Evolutionary conservation across 2,797 vertebrate genomes (phyloP).

Genomic region (Muscicapa striata): DNA sequence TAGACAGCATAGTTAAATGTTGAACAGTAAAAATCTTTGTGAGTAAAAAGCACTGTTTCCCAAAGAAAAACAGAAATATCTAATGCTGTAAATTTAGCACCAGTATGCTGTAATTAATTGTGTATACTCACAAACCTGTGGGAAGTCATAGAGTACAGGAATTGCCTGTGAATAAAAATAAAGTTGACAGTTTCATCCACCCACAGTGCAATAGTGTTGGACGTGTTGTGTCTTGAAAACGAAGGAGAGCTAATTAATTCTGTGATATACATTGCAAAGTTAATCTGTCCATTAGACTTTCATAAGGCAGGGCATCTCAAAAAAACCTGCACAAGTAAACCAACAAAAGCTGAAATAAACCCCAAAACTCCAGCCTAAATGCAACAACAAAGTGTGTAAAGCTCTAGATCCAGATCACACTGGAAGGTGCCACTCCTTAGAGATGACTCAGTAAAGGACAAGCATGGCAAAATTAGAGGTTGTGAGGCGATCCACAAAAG

Average conservation of each 20-base stretch:
- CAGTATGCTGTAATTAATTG: neutral
- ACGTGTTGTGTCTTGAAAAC: neutral
- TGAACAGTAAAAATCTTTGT: neutral
- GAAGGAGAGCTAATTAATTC: neutral
- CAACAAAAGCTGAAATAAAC: neutral
- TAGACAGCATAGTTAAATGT: neutral
- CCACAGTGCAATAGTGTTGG: neutral
- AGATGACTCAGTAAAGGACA: neutral
- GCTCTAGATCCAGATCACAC: neutral
- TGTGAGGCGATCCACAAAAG: neutral
- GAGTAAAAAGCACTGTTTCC: neutral
- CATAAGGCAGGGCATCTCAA: neutral
- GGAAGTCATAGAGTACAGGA: neutral
- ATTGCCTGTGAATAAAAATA: constrained; percentile 41
- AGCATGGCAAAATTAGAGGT: neutral
- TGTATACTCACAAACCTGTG: neutral
- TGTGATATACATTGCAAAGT: neutral
- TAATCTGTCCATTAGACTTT: neutral
- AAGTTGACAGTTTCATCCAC: neutral
- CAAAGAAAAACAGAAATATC: constrained; percentile 10
- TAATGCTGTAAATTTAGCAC: constrained; percentile 43
- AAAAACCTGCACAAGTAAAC: accelerated
- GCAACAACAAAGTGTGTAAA: neutral
- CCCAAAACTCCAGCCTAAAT: neutral
- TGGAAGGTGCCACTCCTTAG: neutral